Conservation (phyloP, 1,140 invertebrate genomes). For the Lutraria rhynchaena region DNA sequence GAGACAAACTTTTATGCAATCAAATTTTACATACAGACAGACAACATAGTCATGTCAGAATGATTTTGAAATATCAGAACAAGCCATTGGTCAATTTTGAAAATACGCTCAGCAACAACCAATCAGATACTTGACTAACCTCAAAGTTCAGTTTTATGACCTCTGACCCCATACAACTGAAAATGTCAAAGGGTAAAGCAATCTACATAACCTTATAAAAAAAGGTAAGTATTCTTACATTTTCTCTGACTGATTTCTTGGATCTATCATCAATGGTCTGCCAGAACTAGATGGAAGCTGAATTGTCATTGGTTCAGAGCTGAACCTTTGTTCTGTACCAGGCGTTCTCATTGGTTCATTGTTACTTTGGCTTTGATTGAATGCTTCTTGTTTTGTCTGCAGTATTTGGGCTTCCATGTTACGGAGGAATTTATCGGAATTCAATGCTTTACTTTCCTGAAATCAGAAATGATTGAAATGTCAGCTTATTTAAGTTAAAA, state of each 20-base stretch:
- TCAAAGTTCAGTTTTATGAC: not conserved
- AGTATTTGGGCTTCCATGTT: conserved; percentile 46
- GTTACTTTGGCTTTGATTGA: conserved; percentile 30
- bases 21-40: too few species aligned
- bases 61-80: too few species aligned
- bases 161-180: not conserved
- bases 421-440: conserved; percentile 50
- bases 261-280: conserved; percentile 71
- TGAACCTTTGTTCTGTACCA: conserved; percentile 80
- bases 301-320: conserved; percentile 74
- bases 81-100: too few species aligned
- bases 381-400: conserved; percentile 45
- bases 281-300: conserved; percentile 19
- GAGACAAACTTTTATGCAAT: too few species aligned
- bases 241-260: conserved; percentile 66
- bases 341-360: conserved; percentile 23
- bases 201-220: not conserved
- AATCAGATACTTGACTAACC: too few species aligned
- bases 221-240: not conserved
- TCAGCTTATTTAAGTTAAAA: too few species aligned
- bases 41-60: too few species aligned
- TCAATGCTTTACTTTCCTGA: conserved; percentile 40
- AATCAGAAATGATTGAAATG: too few species aligned
- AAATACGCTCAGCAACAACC: too few species aligned
- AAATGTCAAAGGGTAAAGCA: too few species aligned